Base-by-base conservation (phyloP, 2,888 invertebrate genomes). In the Heptascelio sp. region DNA sequence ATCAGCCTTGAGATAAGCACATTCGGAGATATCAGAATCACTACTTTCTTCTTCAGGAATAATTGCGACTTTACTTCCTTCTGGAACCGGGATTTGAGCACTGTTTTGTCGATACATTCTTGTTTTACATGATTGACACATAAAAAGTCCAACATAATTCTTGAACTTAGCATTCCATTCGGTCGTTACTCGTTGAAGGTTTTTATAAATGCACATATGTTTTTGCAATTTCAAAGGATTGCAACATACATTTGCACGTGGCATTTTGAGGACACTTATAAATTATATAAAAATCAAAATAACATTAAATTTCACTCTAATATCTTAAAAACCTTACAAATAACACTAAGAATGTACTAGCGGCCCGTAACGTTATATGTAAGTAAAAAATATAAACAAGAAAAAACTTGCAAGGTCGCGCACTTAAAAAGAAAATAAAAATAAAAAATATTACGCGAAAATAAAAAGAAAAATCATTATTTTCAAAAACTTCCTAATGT, bases 191-290 rank as follows among this genome's bases (percentile, higher is more conserved):
- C n/a, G 15, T 15, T 15, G 2, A 11, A 65, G 23, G 19, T 65
- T 65, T 43, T 64, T 64, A 17, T 64, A 64, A 11, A 49, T 40
- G 43, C 26, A 64, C 9, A 26, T 64, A 40, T 64, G 64, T 3
- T 64, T 64, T 11, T 49, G 40, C 13, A 8, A 9, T 13, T 64
- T 64, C n/a, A 64, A 26, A 2, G 64, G 64, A 49, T 64, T 64
- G 19, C 64, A 64, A n/a, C 64, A 64, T 21, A 40, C 40, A 49
- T 49, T 49, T 5, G 64, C 64, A 0, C 64, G 46, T 3, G 64
- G 64, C 64, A 64, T 60, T 60, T 60, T 37, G 37, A 9, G 13
- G 13, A 37, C 37, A 11, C 13, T 37, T 37, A 37, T 37, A 30
- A 37, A 37, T 37, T 37, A 37, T 37, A 37, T 37, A 37, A 37